Conservation (phyloP, 2,888 invertebrate species). For the Melanchra persicariae region DNA sequence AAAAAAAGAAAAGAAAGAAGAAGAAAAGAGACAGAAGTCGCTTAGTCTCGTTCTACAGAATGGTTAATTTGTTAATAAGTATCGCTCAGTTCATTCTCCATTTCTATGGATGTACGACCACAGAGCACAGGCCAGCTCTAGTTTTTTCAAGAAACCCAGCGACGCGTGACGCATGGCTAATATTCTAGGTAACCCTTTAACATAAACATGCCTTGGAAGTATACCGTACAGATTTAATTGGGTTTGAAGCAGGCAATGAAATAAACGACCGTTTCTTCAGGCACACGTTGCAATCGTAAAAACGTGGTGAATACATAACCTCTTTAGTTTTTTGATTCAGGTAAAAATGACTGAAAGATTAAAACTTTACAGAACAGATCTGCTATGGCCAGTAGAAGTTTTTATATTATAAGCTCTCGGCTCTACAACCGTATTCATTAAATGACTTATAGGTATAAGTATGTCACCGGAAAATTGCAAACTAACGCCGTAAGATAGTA, state of each 20-base stretch:
- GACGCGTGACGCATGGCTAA: conserved; percentile 38
- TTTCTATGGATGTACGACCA: conserved; percentile 17
- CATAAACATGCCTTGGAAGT: conserved; percentile 20
- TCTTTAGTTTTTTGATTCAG: neutral
- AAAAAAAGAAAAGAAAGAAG: no score
- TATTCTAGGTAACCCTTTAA: conserved; percentile 47
- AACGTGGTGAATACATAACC: neutral
- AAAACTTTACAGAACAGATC: no score
- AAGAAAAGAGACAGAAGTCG: no score
- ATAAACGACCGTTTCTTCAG: neutral
- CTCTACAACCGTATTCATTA: no score
- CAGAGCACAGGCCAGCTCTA: neutral
- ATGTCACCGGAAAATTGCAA: no score
- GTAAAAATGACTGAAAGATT: no score
- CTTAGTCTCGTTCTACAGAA: no score
- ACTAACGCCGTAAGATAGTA: no score
- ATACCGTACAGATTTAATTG: conserved; percentile 22
- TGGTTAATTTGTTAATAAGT: no score
- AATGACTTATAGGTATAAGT: no score
- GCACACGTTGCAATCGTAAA: neutral
- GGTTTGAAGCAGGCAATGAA: conserved; percentile 4
- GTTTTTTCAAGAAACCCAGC: conserved; percentile 41
- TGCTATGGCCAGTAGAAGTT: no score
- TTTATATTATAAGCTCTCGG: no score
- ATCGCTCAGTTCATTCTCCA: neutral